A percentile compares a stretch with the other conserved stretches of the same genome.
These are phyloP conservation scores for Amia ocellicauda DNA, from an alignment of 2,113 vertebrate genomes.

Conservation along the genomic window DNA sequence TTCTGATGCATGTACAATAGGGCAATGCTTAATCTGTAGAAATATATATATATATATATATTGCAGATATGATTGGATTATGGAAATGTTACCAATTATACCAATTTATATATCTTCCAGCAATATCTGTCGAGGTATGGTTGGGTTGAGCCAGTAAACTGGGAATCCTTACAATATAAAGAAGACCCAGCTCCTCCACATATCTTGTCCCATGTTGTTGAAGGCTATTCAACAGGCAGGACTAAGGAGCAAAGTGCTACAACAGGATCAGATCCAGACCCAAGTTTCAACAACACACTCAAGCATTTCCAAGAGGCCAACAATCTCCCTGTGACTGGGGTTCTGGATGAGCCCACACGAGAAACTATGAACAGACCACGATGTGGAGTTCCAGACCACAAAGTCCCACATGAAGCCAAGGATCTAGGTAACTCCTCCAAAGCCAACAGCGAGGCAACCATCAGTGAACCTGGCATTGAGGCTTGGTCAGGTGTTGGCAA, in stretches of 20 bases:
- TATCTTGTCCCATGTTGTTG: not conserved
- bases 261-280: conserved; percentile 6
- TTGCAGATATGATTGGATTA: too few species aligned
- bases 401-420: conserved; percentile 5
- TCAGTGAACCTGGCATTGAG: not conserved
- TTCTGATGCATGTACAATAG: too few species aligned
- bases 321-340: conserved; percentile 15
- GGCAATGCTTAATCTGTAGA: too few species aligned
- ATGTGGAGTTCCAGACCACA: conserved; percentile 34
- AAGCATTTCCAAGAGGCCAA: conserved; percentile 32
- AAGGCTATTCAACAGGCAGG: not conserved
- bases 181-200: conserved; percentile 14
- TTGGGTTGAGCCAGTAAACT: conserved; percentile 24
- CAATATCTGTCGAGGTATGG: conserved; percentile 26
- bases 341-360: conserved; percentile 23
- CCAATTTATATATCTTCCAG: conserved; percentile 6
- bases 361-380: conserved; percentile 31
- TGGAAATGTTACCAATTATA: too few species aligned
- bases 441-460: not conserved
- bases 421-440: not conserved
- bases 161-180: conserved; percentile 17
- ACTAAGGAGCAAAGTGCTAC: not conserved
- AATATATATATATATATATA: too few species aligned
- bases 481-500: too few species aligned
- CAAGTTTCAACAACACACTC: conserved; percentile 18